These are phyloP conservation scores for Turnix velox DNA, from an alignment of 2,113 vertebrate genomes.

Conservation along the genomic window DNA sequence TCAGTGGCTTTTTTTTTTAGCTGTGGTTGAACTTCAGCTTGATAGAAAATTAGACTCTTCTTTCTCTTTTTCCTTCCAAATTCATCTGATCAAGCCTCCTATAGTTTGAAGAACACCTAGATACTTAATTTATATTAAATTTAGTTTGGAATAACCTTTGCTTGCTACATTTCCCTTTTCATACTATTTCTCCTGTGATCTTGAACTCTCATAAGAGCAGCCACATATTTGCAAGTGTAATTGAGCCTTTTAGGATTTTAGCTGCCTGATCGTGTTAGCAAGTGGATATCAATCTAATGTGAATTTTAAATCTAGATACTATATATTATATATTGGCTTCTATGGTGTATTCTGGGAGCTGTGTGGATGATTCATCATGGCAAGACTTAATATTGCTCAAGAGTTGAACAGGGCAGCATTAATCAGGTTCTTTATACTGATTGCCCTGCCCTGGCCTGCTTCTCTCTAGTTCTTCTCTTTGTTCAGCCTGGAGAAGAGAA, in stretches of 20 bases:
- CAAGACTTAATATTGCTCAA: not conserved
- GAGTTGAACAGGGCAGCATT: not conserved
- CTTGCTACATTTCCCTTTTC: not conserved
- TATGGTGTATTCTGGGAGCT: not conserved
- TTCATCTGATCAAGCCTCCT: not conserved
- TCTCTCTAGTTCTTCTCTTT: not conserved
- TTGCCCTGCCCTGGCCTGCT: not conserved
- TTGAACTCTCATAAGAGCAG: not conserved
- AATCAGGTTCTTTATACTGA: not conserved
- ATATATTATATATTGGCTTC: not conserved
- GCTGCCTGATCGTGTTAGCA: not conserved
- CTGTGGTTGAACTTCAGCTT: not conserved
- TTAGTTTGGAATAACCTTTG: not conserved
- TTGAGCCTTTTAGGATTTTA: slow-evolving; percentile 8
- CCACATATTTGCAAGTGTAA: not conserved
- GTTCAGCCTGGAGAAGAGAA: too few species aligned
- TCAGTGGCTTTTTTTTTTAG: not conserved
- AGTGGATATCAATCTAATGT: not conserved
- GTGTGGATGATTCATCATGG: not conserved
- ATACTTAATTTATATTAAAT: not conserved
- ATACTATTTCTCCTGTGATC: not conserved
- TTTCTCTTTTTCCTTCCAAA: not conserved
- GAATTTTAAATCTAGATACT: not conserved
- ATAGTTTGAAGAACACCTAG: not conserved
- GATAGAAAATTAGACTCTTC: not conserved